Evolutionary conservation across 2,113 vertebrate species (phyloP).

Genomic region (Lucifuga dentata): DNA sequence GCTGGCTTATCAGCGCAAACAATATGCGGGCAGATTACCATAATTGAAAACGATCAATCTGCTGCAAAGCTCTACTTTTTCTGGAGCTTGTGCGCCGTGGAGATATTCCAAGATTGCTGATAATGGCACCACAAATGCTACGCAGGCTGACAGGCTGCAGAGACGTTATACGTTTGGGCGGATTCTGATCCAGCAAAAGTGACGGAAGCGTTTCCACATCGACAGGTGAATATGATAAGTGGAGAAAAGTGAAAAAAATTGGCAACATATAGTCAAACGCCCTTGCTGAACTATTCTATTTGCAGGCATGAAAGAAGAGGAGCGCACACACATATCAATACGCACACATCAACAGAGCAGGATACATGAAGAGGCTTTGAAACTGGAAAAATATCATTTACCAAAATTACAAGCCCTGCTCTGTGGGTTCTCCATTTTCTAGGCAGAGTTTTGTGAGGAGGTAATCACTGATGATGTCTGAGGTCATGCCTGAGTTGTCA

Average conservation of each 20-base stretch:
- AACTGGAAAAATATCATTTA: too few species aligned
- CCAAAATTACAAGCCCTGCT: background rate
- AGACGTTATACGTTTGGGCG: background rate
- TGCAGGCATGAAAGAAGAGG: too few species aligned
- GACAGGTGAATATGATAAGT: background rate
- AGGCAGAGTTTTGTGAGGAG: conserved; percentile 20
- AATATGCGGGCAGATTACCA: conserved; percentile 38
- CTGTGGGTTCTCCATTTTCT: conserved; percentile 1
- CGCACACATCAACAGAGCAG: conserved; percentile 1
- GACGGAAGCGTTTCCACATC: background rate
- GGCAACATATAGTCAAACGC: too few species aligned
- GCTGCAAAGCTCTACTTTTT: conserved; percentile 21
- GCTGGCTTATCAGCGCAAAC: conserved; percentile 34
- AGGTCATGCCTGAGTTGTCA: conserved; percentile 46
- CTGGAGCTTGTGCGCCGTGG: conserved; percentile 1
- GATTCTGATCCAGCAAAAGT: background rate
- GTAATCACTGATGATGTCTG: conserved; percentile 52
- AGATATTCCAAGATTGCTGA: conserved; percentile 41
- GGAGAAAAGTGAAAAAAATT: too few species aligned
- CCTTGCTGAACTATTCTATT: too few species aligned
- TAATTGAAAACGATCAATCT: conserved; percentile 48
- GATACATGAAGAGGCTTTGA: too few species aligned
- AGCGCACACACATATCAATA: background rate
- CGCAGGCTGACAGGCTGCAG: background rate
- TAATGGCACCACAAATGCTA: conserved; percentile 14